phyloP scores from a whole-genome alignment of 2,113 vertebrate genomes.

The Ibidorhyncha struthersii region DNA sequence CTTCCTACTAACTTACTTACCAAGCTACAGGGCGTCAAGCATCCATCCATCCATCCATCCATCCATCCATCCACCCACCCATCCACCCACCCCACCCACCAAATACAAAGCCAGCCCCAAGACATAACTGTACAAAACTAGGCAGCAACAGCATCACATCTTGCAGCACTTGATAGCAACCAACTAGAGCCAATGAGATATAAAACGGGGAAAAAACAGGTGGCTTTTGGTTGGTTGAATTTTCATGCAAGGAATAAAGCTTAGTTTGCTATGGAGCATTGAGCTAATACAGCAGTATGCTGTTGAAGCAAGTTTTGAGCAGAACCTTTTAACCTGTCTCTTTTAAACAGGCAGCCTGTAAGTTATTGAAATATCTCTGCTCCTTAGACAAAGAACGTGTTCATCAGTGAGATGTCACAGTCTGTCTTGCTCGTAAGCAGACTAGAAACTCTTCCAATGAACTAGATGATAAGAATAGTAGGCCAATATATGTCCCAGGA shows the following conservation, averaged over 20 bases:
- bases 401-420: neutral
- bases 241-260: neutral
- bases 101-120: neutral
- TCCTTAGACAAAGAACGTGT: neutral
- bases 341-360: neutral
- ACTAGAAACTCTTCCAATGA: neutral
- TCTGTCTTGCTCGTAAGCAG: neutral
- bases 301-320: neutral
- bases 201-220: neutral
- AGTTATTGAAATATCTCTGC: neutral
- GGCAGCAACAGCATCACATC: neutral
- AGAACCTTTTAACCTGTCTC: neutral
- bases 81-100: neutral
- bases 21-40: neutral
- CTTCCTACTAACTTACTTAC: neutral
- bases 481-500: neutral
- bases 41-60: neutral
- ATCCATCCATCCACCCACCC: too few species aligned
- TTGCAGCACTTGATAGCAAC: neutral
- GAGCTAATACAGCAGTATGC: neutral
- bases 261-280: neutral
- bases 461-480: neutral
- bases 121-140: neutral
- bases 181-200: neutral
- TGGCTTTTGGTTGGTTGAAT: neutral